Base-by-base conservation (phyloP, 2,888 invertebrate genomes). In the Ophioninae sp. region DNA sequence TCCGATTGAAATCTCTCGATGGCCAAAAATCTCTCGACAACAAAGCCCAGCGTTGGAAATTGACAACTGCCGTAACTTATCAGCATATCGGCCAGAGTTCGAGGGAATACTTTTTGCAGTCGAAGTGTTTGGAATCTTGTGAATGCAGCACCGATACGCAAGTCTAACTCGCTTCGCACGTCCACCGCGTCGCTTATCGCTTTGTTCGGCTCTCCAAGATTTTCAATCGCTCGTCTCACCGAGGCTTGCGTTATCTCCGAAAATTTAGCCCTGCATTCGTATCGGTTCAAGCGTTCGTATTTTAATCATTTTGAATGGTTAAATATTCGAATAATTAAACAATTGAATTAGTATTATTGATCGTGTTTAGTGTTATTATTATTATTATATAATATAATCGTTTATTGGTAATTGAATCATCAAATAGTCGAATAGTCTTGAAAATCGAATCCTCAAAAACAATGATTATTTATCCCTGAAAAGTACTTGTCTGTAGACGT, bases 21-120 rank as follows among this genome's bases (percentile, higher is more conserved):
- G 37, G 98, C 97, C 91, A 98, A 96, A 92, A 97, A 99, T 74
- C 99, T 95, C 93, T 99, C 99, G 0, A 99, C 99, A n/a, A 99
- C 99, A 95, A 99, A 99, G 1, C 99, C 99, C n/a, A 99, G 94
- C 0, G 99, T 99, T 6, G 99, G 99, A 93, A 99, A 99, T 93
- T 99, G 99, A 91, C 99, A 99, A 81, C 98, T 98, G 2, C 99
- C 99, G 92, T 99, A 99, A 93, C 99, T 99, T 68, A 99, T 96
- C 1, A 99, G 92, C 91, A 96, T 96, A 78, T 97, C 95, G 0
- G 95, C 94, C 73, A 97, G 94, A 87, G 95, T 95, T 58, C 93
- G 93, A 0, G 97, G 97, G 90, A 98, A 98, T 10, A 96, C 95
- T 89, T 95, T 95, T 91, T 97, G 96, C 7, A 99, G 93, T 13